Evolutionary conservation across 2,888 invertebrate species (phyloP), one percentile per base, ranked within the genome.

Genomic region (Pterostichus madidus): DNA sequence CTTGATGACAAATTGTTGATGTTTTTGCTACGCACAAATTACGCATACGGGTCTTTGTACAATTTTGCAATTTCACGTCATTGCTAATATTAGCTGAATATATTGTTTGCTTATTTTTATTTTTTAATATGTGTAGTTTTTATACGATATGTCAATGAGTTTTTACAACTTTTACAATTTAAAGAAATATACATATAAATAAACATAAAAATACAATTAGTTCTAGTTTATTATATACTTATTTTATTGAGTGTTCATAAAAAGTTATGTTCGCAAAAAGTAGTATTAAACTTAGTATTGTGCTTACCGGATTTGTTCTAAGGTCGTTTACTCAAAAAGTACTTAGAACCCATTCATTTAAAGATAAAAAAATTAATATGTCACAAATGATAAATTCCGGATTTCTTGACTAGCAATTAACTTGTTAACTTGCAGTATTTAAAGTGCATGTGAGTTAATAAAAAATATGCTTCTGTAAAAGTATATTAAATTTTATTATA

Each of bases 1-100:
- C 81, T 81, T 81, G 81, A 61, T 56, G 68, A 73, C 56, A 80
- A 52, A 68, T 79, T 79, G 17, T 15, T 17, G 11, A 24, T 17
- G 39, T 71, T 44, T 71, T 71, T 44, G 24, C 44, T 44, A 71
- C 68, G 68, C 68, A 71, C n/a, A 71, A 35, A 64, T 64, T 64
- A 64, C 35, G 64, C 13, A 64, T 61, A 32, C 13, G 32, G 13
- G 31, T 35, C 24, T 59, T 59, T n/a, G 24, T 24, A 7, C 8
- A 59, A 39, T 68, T 39, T 68, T 32, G 11, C 8, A 35, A 15
- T 71, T 71, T 44, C 6, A 13, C 68, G 44, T 68, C 68, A 68
- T 44, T 39, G 10, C 17, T 68, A 68, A 68, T 44, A 68, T 68
- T 68, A 44, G 39, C n/a, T 59, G 11, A 4, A 17, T 31, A 59